These are phyloP conservation scores for Sebastolobus alascanus DNA, from an alignment of 2,797 vertebrate genomes.

Conservation along the genomic window DNA sequence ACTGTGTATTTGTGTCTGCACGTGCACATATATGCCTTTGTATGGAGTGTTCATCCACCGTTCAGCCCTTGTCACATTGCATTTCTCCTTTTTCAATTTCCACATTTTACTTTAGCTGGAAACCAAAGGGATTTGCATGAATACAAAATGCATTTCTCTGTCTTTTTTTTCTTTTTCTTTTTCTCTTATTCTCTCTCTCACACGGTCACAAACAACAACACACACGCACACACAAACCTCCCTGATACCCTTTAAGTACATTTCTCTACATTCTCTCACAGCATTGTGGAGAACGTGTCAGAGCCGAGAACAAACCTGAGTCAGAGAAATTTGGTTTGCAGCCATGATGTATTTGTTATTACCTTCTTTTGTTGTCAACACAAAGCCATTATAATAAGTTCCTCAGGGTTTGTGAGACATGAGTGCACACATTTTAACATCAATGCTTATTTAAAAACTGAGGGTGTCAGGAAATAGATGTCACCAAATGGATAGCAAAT, in stretches of 20 bases:
- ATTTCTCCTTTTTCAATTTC: constrained; percentile 71
- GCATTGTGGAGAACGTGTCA: constrained; percentile 42
- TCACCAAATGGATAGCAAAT: not conserved
- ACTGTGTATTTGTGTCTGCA: constrained; percentile 14
- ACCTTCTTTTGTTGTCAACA: constrained; percentile 50
- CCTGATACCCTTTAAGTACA: constrained; percentile 48
- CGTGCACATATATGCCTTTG: constrained; percentile 13
- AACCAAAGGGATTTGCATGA: constrained; percentile 67
- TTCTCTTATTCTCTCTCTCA: not conserved
- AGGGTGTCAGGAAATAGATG: constrained; percentile 21
- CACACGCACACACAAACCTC: constrained; percentile 17
- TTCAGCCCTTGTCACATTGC: constrained; percentile 57
- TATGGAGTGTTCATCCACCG: constrained; percentile 21
- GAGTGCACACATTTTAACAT: constrained; percentile 28
- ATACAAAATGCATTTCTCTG: constrained; percentile 49
- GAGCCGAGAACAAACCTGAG: constrained; percentile 24
- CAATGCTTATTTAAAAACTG: constrained; percentile 28
- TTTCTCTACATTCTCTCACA: constrained; percentile 47
- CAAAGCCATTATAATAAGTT: constrained; percentile 37
- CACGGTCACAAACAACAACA: constrained; percentile 25
- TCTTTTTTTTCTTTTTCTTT: constrained; percentile 16
- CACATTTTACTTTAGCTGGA: constrained; percentile 51
- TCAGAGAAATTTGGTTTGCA: constrained; percentile 33
- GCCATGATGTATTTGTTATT: constrained; percentile 59
- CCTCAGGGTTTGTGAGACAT: constrained; percentile 28